Conservation (phyloP, 2,888 invertebrate genomes). For the Phyllotreta cruciferae region DNA sequence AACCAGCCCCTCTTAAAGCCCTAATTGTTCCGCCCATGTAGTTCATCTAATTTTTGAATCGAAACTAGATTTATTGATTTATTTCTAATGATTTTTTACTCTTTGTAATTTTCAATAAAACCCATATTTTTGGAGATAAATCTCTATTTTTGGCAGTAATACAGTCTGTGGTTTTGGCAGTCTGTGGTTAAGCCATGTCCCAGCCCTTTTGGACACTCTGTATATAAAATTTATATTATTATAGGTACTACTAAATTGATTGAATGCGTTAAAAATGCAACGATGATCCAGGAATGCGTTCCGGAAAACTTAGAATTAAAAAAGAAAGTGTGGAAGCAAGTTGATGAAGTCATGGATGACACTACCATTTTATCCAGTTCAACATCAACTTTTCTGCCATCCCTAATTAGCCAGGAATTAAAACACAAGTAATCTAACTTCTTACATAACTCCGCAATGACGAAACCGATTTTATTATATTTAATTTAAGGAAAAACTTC, state of each 20-base stretch:
- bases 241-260: slow-evolving; percentile 72
- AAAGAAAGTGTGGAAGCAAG: slow-evolving; percentile 75
- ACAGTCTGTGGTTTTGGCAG: no score
- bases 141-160: no score
- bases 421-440: slow-evolving; percentile 65
- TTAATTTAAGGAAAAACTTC: slow-evolving; percentile 62
- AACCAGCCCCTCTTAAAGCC: no score
- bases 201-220: not conserved
- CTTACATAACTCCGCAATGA: no score
- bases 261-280: slow-evolving; percentile 76
- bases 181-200: no score
- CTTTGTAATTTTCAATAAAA: no score
- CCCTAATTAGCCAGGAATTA: slow-evolving; percentile 81
- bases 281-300: slow-evolving; percentile 91
- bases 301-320: slow-evolving; percentile 90
- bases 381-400: slow-evolving; percentile 91
- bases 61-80: no score
- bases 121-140: no score
- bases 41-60: no score
- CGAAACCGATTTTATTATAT: no score
- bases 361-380: slow-evolving; percentile 89
- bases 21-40: no score
- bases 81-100: no score
- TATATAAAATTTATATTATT: slow-evolving; percentile 36
- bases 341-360: slow-evolving; percentile 80